Evolutionary conservation across 2,113 vertebrate species (phyloP).

Genomic region (Podilymbus podiceps): DNA sequence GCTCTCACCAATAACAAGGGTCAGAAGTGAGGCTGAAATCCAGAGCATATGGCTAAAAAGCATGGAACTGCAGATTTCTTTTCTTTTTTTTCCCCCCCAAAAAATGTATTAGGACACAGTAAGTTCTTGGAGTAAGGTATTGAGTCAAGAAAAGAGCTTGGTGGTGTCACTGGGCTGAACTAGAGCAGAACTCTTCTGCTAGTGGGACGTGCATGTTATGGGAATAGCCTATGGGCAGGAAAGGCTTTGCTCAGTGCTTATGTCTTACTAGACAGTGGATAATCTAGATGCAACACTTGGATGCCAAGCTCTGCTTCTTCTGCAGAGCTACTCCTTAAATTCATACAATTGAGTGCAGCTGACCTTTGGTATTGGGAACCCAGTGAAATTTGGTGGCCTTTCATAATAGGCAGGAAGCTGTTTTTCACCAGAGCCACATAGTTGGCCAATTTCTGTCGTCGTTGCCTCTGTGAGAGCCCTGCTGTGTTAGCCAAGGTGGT

Average conservation of each 20-base stretch:
- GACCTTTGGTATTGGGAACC: not conserved
- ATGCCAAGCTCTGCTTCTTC: not conserved
- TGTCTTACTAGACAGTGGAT: not conserved
- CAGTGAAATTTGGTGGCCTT: not conserved
- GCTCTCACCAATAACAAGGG: not conserved
- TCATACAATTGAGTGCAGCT: not conserved
- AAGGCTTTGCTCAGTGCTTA: not conserved
- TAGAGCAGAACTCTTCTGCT: not conserved
- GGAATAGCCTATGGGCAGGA: not conserved
- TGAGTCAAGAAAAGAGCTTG: not conserved
- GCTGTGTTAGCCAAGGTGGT: not conserved
- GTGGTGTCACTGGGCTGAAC: not conserved
- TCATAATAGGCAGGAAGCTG: not conserved
- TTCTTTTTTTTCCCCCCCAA: not conserved
- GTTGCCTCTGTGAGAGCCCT: not conserved
- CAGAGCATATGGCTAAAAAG: not conserved
- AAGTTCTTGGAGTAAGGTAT: not conserved
- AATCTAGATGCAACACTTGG: not conserved
- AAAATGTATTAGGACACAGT: rapidly evolving
- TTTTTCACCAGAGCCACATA: not conserved
- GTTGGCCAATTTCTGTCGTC: not conserved
- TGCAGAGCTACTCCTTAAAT: not conserved
- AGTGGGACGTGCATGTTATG: rapidly evolving
- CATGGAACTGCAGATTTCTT: not conserved
- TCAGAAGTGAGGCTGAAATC: not conserved